Conservation (phyloP, 2,113 vertebrate species). For the Xenopus tropicalis region UCB_Xtro_10.0 CM004449.2:71164001-71164500, state of each 20-base stretch:
- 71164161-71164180: conserved; percentile 28
- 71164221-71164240: background rate
- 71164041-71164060: conserved; percentile 16
- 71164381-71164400: background rate
- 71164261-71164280: background rate
- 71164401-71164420: background rate
- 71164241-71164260: conserved; percentile 14
- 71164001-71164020: background rate
- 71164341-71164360: background rate
- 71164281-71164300: too few relatives aligned
- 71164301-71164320: too few relatives aligned
- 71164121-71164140: background rate
- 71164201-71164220: conserved; percentile 5
- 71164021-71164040: background rate
- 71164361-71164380: background rate
- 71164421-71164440: conserved; percentile 3
- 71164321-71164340: too few relatives aligned
- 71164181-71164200: conserved; percentile 6
- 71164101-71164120: conserved; percentile 20
- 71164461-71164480: background rate
- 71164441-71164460: background rate
- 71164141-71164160: background rate
- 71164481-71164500: background rate
- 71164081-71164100: conserved; percentile 13
- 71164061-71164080: background rate